Evolutionary conservation across 2,797 vertebrate genomes (phyloP).

Genomic region (Spheniscus humboldti): DNA sequence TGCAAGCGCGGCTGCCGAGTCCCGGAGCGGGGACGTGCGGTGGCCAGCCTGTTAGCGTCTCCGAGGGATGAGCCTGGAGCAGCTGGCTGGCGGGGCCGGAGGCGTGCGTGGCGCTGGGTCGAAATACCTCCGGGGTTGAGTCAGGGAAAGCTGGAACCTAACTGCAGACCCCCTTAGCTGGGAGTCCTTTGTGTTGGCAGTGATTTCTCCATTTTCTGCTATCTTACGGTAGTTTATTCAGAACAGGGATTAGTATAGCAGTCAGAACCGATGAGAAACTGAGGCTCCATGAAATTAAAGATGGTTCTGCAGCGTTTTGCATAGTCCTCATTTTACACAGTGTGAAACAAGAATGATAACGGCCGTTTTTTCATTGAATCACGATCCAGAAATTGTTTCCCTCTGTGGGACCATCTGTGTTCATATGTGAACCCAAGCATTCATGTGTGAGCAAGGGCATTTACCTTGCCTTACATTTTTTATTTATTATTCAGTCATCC

Average conservation of each 20-base stretch:
- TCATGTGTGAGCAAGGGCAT: not conserved
- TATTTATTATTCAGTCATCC: not conserved
- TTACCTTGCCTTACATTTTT: not conserved
- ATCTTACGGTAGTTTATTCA: not conserved
- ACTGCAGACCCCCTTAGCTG: not conserved
- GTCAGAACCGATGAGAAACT: not conserved
- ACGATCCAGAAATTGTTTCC: not conserved
- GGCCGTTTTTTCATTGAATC: not conserved
- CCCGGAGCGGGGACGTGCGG: not conserved
- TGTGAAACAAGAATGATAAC: not conserved
- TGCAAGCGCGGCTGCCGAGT: too few relatives aligned
- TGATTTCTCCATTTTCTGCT: not conserved
- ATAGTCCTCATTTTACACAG: not conserved
- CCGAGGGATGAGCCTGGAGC: not conserved
- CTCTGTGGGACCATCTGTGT: not conserved
- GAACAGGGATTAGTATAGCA: not conserved
- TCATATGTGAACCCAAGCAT: not conserved
- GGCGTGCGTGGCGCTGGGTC: accelerated
- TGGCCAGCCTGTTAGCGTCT: accelerated
- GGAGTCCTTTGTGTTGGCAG: not conserved
- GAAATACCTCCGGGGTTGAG: not conserved
- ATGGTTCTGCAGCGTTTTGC: not conserved
- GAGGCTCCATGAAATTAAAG: not conserved
- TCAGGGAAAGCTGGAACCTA: not conserved
- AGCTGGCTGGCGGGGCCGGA: not conserved